Percentiles rank a stretch among this genome's conserved stretches.
phyloP scores from a whole-genome alignment of 2,888 invertebrate genomes.

The Sphaeridia pumilis region DNA sequence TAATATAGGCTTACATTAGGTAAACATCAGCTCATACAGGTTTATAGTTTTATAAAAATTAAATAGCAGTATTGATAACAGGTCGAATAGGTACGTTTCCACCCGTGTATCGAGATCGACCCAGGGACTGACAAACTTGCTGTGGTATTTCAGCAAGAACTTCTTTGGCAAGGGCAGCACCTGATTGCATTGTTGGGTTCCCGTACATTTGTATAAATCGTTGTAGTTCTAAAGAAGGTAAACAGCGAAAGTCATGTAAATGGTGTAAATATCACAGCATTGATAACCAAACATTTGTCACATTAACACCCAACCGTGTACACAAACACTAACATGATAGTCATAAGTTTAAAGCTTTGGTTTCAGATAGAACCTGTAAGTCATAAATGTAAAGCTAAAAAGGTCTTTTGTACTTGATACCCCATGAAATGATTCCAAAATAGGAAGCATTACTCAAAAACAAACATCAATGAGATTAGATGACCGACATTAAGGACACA shows the following conservation, averaged over 20 bases:
- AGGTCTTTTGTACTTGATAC: neutral
- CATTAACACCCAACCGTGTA: neutral
- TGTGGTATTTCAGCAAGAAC: constrained; percentile 49
- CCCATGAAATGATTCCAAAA: neutral
- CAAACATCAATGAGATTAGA: neutral
- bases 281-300: neutral
- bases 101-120: neutral
- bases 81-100: neutral
- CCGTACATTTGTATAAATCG: constrained; percentile 29
- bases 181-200: constrained; percentile 24
- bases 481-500: neutral
- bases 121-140: constrained; percentile 46
- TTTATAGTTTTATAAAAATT: too few species aligned
- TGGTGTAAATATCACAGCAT: too few species aligned
- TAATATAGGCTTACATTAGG: too few species aligned
- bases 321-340: neutral
- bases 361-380: too few species aligned
- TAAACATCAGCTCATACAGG: too few species aligned
- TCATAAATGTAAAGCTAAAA: neutral
- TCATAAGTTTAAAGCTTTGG: neutral
- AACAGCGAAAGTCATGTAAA: too few species aligned
- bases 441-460: neutral
- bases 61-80: constrained; percentile 7
- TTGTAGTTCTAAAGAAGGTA: constrained; percentile 31
- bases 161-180: constrained; percentile 44